Evolutionary conservation across 2,113 vertebrate genomes (phyloP), one percentile per base, ranked within the genome.

Genomic region (Gymnarchus niloticus): DNA sequence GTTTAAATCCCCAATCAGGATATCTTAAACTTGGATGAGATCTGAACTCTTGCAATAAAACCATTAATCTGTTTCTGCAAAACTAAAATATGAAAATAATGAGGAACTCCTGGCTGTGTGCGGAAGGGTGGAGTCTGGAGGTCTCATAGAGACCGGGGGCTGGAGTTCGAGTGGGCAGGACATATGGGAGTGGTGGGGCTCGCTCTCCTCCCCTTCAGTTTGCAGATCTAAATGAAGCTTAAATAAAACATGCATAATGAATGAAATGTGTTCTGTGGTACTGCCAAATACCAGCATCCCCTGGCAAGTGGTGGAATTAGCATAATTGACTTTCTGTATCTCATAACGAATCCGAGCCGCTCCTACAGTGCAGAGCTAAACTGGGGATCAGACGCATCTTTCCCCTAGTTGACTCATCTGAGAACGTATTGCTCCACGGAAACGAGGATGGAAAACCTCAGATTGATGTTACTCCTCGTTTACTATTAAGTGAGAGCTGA

Each of bases 271-370:
- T 85, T 88, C 85, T 87, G 88, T 86, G 57, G 83, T 83, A 87
- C 87, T 87, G 88, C 88, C 80, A 88, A 90, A 78, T 87, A 89
- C 80, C 81, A 51, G 85, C 86, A 87, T 89, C 89, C 89, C 57
- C 83, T 73, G 87, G 91, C 88, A 89, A 91, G 90, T 85, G 44
- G 81, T 89, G 76, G 88, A 69, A 93, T 94, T 93, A 92, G 23
- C 90, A 92, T 93, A 93, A 93, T 91, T 92, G 91, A 93, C 91
- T 93, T 93, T 93, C 91, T 91, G 88, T 90, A 88, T 86, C 76
- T 90, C 87, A 85, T 92, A 93, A 93, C 93, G 90, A 94, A 90
- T 90, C 88, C 83, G 88, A 89, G 89, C 87, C 86, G 88, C 88
- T 91, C 91, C 87, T 89, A 88, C 87, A 88, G 87, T n/a, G 87